phyloP scores from a whole-genome alignment of 2,113 vertebrate genomes.

The Chlorocebus sabaeus region DNA sequence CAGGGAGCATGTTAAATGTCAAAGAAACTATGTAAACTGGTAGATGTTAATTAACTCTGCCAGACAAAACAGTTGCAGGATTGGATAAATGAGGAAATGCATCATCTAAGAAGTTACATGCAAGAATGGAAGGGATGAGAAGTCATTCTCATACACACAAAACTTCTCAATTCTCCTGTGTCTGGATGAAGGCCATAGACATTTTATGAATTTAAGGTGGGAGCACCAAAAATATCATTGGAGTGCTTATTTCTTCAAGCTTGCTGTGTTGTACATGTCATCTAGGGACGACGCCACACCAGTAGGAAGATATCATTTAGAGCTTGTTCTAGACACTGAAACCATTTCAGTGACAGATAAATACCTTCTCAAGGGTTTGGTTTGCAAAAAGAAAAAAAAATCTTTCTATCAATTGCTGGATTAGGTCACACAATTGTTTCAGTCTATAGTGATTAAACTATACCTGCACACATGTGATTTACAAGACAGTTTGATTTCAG shows the following conservation, averaged over 20 bases:
- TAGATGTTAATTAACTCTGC: background rate
- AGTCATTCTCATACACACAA: background rate
- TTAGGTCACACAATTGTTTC: conserved; percentile 47
- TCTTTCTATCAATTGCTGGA: conserved; percentile 50
- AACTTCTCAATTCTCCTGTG: background rate
- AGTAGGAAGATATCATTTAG: background rate
- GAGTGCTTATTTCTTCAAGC: background rate
- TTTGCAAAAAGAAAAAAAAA: conserved; percentile 47
- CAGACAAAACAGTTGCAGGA: background rate
- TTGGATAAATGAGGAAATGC: background rate
- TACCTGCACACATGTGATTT: background rate
- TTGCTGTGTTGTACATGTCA: background rate
- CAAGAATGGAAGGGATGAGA: background rate
- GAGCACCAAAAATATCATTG: background rate
- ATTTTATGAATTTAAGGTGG: background rate
- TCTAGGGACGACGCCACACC: background rate
- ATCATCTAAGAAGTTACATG: background rate
- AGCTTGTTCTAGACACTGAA: background rate
- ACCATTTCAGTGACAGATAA: background rate
- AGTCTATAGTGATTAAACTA: conserved; percentile 17
- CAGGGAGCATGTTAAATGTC: background rate
- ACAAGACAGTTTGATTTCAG: conserved; percentile 78
- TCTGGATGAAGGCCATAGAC: background rate
- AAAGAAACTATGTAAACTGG: background rate
- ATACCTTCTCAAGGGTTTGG: background rate